These are phyloP conservation scores for Trypoxylus dichotomus DNA, from an alignment of 1,140 invertebrate species.

Conservation along the genomic window DNA sequence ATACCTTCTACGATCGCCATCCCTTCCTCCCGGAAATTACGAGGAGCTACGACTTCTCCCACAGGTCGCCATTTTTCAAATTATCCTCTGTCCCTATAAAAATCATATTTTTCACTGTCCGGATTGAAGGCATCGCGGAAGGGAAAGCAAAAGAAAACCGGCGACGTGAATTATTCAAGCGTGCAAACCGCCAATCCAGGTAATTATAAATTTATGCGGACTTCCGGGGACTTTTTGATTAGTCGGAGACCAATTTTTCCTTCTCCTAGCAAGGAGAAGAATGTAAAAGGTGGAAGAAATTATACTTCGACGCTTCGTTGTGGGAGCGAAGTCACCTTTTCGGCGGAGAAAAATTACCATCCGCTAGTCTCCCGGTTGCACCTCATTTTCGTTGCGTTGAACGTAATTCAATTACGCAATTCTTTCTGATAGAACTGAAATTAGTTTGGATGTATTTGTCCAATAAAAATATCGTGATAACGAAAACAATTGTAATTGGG, in stretches of 20 bases:
- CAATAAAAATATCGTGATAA: no score
- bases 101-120: conserved; percentile 7
- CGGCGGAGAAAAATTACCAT: not conserved
- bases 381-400: conserved; percentile 3
- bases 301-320: not conserved
- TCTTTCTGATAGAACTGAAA: not conserved
- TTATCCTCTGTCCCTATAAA: not conserved
- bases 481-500: no score
- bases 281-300: not conserved
- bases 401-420: not conserved
- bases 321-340: not conserved
- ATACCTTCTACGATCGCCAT: not conserved
- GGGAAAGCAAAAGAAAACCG: conserved; percentile 3
- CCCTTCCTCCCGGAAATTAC: not conserved
- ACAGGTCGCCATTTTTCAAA: not conserved
- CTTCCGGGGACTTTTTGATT: conserved; percentile 21
- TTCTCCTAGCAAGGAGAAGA: not conserved
- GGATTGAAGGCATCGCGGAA: conserved; percentile 2
- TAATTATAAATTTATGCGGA: conserved; percentile 26
- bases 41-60: not conserved
- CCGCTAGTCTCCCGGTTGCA: not conserved
- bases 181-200: conserved; percentile 13
- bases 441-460: no score
- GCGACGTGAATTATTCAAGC: conserved; percentile 8
- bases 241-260: conserved; percentile 12